Evolutionary conservation across 2,113 vertebrate species (phyloP).

Genomic region (Hippocampus zosterae): DNA sequence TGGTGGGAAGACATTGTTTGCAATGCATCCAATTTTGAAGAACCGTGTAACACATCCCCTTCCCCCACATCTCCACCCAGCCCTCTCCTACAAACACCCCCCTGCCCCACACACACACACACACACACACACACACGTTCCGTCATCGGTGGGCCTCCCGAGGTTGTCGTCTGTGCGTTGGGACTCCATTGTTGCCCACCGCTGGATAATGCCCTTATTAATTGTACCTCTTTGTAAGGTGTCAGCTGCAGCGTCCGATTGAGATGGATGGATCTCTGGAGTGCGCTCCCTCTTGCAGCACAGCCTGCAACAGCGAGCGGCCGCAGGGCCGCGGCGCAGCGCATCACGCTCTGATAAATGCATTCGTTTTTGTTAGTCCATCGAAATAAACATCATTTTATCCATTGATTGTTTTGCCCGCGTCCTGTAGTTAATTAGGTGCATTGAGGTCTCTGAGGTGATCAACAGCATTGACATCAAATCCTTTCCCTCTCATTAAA

Average conservation of each 20-base stretch:
- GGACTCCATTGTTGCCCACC: conserved; percentile 75
- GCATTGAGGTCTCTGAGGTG: conserved; percentile 80
- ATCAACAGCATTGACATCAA: conserved; percentile 91
- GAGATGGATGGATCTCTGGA: conserved; percentile 78
- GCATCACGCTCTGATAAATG: conserved; percentile 40
- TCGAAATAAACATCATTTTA: conserved; percentile 62
- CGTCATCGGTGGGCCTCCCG: conserved; percentile 62
- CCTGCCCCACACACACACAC: conserved; percentile 50
- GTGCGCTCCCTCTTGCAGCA: conserved; percentile 62
- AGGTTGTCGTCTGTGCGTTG: conserved; percentile 76
- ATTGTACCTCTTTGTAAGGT: conserved; percentile 78
- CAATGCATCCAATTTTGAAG: conserved; percentile 69
- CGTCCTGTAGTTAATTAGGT: conserved; percentile 87
- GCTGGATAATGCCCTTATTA: conserved; percentile 80
- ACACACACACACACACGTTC: conserved; percentile 49
- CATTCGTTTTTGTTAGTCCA: conserved; percentile 40
- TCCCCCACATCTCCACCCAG: conserved; percentile 59
- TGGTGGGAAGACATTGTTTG: conserved; percentile 67
- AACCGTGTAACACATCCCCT: conserved; percentile 58
- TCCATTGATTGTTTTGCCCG: conserved; percentile 74
- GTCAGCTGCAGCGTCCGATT: conserved; percentile 74
- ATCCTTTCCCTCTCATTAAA: conserved; percentile 94
- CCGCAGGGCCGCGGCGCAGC: conserved; percentile 7
- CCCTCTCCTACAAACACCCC: conserved; percentile 59
- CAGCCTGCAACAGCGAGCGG: conserved; percentile 50